Evolutionary conservation across 2,888 invertebrate species (phyloP).

Genomic region (Thereva nobilitata): DNA sequence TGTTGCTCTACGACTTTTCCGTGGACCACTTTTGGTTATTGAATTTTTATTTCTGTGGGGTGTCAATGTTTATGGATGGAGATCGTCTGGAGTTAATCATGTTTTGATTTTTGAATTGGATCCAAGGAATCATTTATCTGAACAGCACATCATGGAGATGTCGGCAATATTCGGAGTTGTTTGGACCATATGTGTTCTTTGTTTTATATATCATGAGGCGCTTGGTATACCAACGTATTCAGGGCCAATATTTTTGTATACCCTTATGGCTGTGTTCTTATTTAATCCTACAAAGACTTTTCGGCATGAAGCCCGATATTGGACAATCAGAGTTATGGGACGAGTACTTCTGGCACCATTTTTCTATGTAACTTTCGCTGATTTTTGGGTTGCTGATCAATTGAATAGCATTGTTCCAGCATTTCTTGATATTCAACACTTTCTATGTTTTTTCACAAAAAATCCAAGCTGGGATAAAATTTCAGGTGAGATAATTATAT

Average conservation of each 20-base stretch:
- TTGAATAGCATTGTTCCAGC: conserved; percentile 77
- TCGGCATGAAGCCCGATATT: conserved; percentile 75
- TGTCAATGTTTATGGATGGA: conserved; percentile 80
- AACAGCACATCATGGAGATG: conserved; percentile 77
- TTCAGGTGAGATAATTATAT: conserved; percentile 47
- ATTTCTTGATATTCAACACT: conserved; percentile 78
- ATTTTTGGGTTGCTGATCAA: conserved; percentile 87
- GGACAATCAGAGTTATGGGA: conserved; percentile 66
- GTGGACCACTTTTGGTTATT: conserved; percentile 77
- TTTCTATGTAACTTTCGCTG: conserved; percentile 78
- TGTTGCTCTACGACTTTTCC: conserved; percentile 75
- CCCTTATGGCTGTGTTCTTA: conserved; percentile 70
- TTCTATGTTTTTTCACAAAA: conserved; percentile 74
- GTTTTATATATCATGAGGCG: conserved; percentile 68
- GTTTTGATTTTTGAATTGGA: conserved; percentile 83
- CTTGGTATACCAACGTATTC: conserved; percentile 76
- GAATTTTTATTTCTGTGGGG: conserved; percentile 78
- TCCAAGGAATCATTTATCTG: conserved; percentile 75
- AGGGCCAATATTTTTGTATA: conserved; percentile 72
- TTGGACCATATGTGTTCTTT: conserved; percentile 70
- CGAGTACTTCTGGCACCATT: conserved; percentile 74
- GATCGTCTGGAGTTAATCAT: conserved; percentile 81
- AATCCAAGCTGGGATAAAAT: conserved; percentile 64
- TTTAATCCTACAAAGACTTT: conserved; percentile 78
- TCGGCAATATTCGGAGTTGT: conserved; percentile 76